Percentiles rank a stretch among this genome's conserved stretches.
Conservation (phyloP, 2,797 vertebrate genomes). For the Glossophaga mutica region DNA sequence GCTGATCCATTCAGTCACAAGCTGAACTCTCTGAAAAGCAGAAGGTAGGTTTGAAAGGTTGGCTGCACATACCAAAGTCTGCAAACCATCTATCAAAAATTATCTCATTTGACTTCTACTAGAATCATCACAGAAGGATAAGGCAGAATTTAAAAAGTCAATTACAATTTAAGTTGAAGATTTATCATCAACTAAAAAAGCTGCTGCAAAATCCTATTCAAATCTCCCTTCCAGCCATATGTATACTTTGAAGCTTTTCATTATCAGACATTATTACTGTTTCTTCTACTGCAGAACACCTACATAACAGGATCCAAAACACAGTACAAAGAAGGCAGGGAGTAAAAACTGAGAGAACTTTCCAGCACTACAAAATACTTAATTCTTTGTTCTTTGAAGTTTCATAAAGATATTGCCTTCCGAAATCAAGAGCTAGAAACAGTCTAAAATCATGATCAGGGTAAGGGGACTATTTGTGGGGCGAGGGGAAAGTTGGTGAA, state of each 20-base stretch:
- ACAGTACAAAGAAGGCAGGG: background rate
- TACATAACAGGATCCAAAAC: background rate
- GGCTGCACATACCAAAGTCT: background rate
- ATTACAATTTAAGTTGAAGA: constrained; percentile 45
- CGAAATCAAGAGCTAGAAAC: background rate
- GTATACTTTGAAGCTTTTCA: constrained; percentile 43
- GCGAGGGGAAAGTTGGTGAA: too few relatives aligned
- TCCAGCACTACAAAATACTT: background rate
- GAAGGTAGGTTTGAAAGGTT: constrained; percentile 7
- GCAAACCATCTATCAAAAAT: constrained; percentile 47
- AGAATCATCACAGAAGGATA: background rate
- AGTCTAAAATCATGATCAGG: background rate
- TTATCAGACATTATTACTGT: constrained; percentile 6
- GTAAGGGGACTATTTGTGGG: background rate
- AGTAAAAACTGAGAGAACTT: constrained; percentile 22
- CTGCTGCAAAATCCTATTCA: constrained; percentile 26
- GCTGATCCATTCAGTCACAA: background rate
- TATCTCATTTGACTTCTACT: constrained; percentile 27
- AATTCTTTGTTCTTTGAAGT: constrained; percentile 13
- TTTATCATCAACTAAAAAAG: constrained; percentile 51
- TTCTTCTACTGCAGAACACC: background rate
- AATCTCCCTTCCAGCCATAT: constrained; percentile 22
- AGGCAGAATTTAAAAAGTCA: constrained; percentile 5
- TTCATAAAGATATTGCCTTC: constrained; percentile 4
- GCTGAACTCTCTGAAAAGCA: background rate